Conservation (phyloP, 2,888 invertebrate genomes). For the Agriotes lineatus region DNA sequence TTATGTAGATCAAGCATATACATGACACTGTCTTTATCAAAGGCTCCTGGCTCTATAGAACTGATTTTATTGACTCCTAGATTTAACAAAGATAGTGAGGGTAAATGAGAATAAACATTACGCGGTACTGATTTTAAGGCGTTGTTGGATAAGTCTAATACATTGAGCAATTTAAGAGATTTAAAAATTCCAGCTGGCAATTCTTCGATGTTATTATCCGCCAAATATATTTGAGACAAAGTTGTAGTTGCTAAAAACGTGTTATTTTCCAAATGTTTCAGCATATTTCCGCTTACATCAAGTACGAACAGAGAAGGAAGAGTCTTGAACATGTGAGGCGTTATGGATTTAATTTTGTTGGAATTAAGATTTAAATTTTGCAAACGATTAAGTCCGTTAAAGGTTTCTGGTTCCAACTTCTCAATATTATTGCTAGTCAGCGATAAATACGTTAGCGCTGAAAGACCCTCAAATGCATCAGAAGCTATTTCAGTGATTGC, state of each 20-base stretch:
- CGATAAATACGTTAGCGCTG: not conserved
- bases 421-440: not conserved
- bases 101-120: constrained; percentile 1
- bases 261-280: not conserved
- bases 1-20: not conserved
- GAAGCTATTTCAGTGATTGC: constrained; percentile 30
- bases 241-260: not conserved
- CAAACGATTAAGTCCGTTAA: not conserved
- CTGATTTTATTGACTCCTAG: not conserved
- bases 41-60: not conserved
- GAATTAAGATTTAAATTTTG: not conserved
- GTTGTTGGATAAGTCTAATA: constrained; percentile 1
- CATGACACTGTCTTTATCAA: not conserved
- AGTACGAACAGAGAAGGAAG: not conserved
- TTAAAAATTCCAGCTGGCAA: not conserved
- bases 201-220: not conserved
- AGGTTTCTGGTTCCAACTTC: not conserved
- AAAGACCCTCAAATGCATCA: not conserved
- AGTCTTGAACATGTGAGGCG: not conserved
- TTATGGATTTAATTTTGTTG: not conserved
- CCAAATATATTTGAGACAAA: not conserved
- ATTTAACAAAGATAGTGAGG: not conserved
- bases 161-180: not conserved
- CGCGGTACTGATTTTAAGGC: not conserved
- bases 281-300: not conserved